Evolutionary conservation across 2,888 invertebrate species (phyloP), one percentile per base, ranked within the genome.

Genomic region (Clunio marinus): DNA sequence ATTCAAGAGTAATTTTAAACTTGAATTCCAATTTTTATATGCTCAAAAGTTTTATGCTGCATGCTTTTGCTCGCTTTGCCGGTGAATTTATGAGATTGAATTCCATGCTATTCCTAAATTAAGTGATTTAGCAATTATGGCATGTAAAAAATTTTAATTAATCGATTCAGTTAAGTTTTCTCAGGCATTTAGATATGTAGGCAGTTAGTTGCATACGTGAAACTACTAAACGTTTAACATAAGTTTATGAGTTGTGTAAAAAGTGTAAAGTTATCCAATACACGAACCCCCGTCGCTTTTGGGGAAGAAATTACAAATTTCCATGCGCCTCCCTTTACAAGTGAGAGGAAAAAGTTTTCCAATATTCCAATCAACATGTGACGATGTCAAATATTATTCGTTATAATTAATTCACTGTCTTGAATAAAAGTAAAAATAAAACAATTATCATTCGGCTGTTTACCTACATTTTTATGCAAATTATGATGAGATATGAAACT

Each of bases 121-220:
- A 46, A 65, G 63, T 46, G 20, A 65, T 65, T 65, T 32, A 28
- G 37, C 62, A 62, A 35, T 62, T 62, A 62, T 46, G 22, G 20
- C 28, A 46, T 46, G 25, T 45, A 62, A 62, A 59, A 37, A 62
- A 65, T 17, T 62, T 62, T 51, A 51, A 51, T 51, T 62, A 41
- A 62, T 51, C 22, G n/a, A 27, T 25, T 35, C 22, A 15, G 58
- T 27, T n/a, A 32, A 60, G 28, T 22, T 60, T 32, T 60, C 60
- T 60, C 32, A 13, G 35, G 35, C 35, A 32, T 5, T 32, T 8
- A 32, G 13, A 32, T 32, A n/a, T n/a, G n/a, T n/a, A n/a, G n/a
- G n/a, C n/a, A n/a, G n/a, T n/a, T n/a, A n/a, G n/a, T n/a, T n/a
- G n/a, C n/a, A n/a, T n/a, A n/a, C n/a, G n/a, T n/a, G n/a, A n/a